Percentiles rank a stretch among this genome's conserved stretches.
Evolutionary conservation across 2,113 vertebrate species (phyloP).

Genomic region (Actinemys pallida): DNA sequence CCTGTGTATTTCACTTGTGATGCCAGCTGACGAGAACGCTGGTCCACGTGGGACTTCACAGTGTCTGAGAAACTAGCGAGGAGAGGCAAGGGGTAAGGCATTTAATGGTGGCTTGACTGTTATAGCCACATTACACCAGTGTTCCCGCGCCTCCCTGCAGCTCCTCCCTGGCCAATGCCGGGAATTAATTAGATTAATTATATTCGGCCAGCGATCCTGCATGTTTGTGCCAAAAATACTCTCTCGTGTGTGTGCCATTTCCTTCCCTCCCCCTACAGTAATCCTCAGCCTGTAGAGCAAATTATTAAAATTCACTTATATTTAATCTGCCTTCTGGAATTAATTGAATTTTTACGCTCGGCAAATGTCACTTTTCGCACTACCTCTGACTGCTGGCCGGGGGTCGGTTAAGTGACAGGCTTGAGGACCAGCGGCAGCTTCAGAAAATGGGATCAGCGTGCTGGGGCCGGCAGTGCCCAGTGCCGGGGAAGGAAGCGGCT

Average conservation of each 20-base stretch:
- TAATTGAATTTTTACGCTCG: constrained; percentile 91
- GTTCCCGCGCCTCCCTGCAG: not conserved
- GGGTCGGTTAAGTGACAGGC: constrained; percentile 73
- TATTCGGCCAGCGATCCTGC: constrained; percentile 19
- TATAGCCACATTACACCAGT: not conserved
- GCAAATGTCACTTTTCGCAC: constrained; percentile 86
- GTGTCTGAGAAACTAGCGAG: not conserved
- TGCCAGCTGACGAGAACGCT: not conserved
- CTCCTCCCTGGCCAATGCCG: not conserved
- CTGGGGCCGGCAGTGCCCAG: not conserved
- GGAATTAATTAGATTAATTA: constrained; percentile 43
- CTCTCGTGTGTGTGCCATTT: not conserved
- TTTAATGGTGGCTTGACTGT: too few species aligned
- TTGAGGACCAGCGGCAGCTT: constrained; percentile 35
- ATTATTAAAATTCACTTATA: constrained; percentile 92
- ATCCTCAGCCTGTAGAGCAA: constrained; percentile 85
- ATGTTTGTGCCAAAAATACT: constrained; percentile 35
- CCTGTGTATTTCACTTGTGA: not conserved
- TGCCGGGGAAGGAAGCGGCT: not conserved
- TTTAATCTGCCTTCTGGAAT: constrained; percentile 92
- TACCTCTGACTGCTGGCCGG: constrained; percentile 72
- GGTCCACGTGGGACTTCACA: not conserved
- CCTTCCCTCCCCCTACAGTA: constrained; percentile 77
- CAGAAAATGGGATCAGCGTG: not conserved
- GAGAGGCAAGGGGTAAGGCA: not conserved